Base-by-base conservation (phyloP, 2,888 invertebrate species). In the Cepaea hortensis region DNA sequence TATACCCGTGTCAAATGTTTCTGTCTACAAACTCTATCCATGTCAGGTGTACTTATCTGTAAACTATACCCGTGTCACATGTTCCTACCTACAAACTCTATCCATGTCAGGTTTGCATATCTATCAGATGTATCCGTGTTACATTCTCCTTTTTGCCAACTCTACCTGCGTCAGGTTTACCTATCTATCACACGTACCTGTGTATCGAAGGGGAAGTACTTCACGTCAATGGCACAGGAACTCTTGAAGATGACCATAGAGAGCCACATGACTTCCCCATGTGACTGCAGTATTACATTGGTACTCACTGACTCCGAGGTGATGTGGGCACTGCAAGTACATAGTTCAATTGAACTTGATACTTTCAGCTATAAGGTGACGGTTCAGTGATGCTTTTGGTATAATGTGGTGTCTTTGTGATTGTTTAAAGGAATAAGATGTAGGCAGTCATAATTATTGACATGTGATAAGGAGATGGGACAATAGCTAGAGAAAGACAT, bases 141-240 rank as follows among this genome's bases (percentile, higher is more conserved):
- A 18, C n/a, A n/a, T n/a, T n/a, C 5, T 6, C 68, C 18, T 18
- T 15, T n/a, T 68, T n/a, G 4, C 13, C 20, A 68, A 1, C 18
- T n/a, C n/a, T 68, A 5, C 18, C 5, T 20, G 13, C 5, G 5
- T n/a, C 68, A n/a, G 5, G 5, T 68, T 4, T n/a, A 20, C 68
- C 13, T 68, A 68, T 20, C 5, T 5, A 6, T n/a, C n/a, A 68
- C 35, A 35, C 35, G 3, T 75, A 86, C 86, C 86, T 86, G 86
- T 88, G 95, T 95, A 91, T 96, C 96, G 89, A 96, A 96, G 3
- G 96, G 96, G 91, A 96, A 96, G 90, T 95, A 95, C 88, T 95
- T 94, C 68, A 96, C 96, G 90, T 95, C 94, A 86, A 96, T 95
- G 55, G 95, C 94, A 91, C 95, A 95, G 6, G 95, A 95, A 85